A percentile compares a stretch with the other conserved stretches of the same genome.
Evolutionary conservation across 1,140 invertebrate species (phyloP).

Genomic region (Megalonaias nervosa): DNA sequence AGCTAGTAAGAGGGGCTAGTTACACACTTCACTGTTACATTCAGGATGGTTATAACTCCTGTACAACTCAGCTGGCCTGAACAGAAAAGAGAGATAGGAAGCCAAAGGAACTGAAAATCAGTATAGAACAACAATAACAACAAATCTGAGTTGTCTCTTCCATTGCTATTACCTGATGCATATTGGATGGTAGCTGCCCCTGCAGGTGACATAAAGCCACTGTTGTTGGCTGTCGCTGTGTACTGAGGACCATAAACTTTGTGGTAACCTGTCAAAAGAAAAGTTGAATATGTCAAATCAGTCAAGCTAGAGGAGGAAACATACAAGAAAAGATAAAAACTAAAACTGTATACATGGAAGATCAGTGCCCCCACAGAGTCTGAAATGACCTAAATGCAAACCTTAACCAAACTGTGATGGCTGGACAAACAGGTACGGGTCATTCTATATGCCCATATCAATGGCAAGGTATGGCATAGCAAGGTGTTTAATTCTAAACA

Average conservation of each 20-base stretch:
- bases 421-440: no score
- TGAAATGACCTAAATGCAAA: neutral
- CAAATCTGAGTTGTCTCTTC: neutral
- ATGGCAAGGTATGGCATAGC: no score
- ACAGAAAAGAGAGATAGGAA: no score
- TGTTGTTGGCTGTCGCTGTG: slow-evolving; percentile 38
- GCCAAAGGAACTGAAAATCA: no score
- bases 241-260: slow-evolving; percentile 50
- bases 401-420: no score
- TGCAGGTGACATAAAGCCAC: slow-evolving; percentile 21
- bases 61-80: no score
- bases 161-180: slow-evolving; percentile 8
- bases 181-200: slow-evolving; percentile 20
- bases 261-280: slow-evolving; percentile 50
- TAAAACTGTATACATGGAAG: neutral
- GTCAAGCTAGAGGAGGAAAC: neutral
- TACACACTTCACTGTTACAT: no score
- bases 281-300: neutral
- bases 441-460: no score
- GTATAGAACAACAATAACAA: neutral
- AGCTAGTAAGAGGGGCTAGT: no score
- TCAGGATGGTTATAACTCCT: no score
- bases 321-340: neutral
- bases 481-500: no score
- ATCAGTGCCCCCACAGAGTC: neutral